Base-by-base conservation (phyloP, 2,113 vertebrate species). In the Pelvicachromis taeniatus region DNA sequence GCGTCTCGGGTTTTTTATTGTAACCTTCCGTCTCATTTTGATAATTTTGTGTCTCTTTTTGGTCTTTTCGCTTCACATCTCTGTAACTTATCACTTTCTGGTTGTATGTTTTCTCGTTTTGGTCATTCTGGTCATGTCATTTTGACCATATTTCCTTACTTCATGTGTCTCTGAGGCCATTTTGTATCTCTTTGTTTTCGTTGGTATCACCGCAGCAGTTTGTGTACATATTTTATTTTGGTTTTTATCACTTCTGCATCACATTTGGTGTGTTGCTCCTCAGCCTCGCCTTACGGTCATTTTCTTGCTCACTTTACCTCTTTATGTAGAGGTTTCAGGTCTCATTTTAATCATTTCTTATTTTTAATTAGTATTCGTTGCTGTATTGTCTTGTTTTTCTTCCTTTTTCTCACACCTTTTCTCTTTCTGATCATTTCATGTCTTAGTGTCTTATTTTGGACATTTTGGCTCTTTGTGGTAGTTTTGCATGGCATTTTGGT, bases 301-400 rank as follows among this genome's bases (percentile, higher is more conserved):
- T 68, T 42, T 4, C 63, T 68, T n/a, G 10, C 26, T 45, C 13
- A 68, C 63, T 68, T 68, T 68, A 5, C n/a, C n/a, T 68, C 38
- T 68, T 68, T 0, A 42, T 68, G 61, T 68, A 40, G 0, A 23
- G 23, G 63, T 70, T 70, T 42, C 59, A 19, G 38, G 1, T 38
- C 59, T 65, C 0, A 0, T 65, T 65, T 38, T 0, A 21, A 38
- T 65, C 19, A n/a, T 45, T 45, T 0, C 3, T 45, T 26, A 9
- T 16, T 16, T 11, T 13, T 48, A 38, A 26, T 70, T 0, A 10
- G n/a, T 68, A 6, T 23, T 42, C 42, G 14, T 42, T 2, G 35
- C 38, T 68, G 4, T 23, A 23, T 16, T 42, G 21, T 70, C 38
- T 45, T 70, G 13, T 45, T 70, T 45, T 42, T 9, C 8, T 45